Conservation (phyloP, 2,113 vertebrate genomes). For the Sminthopsis crassicaudata region DNA sequence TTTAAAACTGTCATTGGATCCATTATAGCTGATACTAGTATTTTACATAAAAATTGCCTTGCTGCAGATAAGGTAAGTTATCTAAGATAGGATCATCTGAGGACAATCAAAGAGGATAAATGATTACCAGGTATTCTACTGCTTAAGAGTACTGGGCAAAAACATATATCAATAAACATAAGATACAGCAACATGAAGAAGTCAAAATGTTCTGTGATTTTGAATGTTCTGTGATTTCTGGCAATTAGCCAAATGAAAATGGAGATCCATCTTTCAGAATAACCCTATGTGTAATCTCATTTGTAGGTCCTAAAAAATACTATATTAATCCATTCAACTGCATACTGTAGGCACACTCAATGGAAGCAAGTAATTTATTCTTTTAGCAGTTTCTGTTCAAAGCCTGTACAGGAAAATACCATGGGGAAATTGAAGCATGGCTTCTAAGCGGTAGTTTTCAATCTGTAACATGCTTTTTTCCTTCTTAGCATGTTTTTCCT, state of each 20-base stretch:
- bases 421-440: slow-evolving; percentile 30
- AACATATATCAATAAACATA: slow-evolving; percentile 71
- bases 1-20: slow-evolving; percentile 84
- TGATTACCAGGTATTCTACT: slow-evolving; percentile 80
- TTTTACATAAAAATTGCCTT: slow-evolving; percentile 86
- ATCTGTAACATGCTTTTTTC: not conserved
- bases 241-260: slow-evolving; percentile 52
- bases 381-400: slow-evolving; percentile 40
- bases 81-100: slow-evolving; percentile 77
- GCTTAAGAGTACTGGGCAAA: slow-evolving; percentile 73
- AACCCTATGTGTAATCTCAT: slow-evolving; percentile 28
- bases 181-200: slow-evolving; percentile 68
- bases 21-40: slow-evolving; percentile 79
- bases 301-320: slow-evolving; percentile 32
- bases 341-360: not conserved
- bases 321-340: not conserved
- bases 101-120: slow-evolving; percentile 82
- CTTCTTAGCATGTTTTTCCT: not conserved
- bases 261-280: slow-evolving; percentile 52
- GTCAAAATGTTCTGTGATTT: slow-evolving; percentile 48
- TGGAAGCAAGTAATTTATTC: slow-evolving; percentile 28
- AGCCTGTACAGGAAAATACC: slow-evolving; percentile 41
- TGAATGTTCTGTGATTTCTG: slow-evolving; percentile 43
- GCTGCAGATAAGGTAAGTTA: slow-evolving; percentile 78
- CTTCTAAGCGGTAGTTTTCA: slow-evolving; percentile 25